A percentile compares a stretch with the other conserved stretches of the same genome.
These are phyloP conservation scores for Phalacrocorax carbo DNA, from an alignment of 2,113 vertebrate genomes.

Conservation along the genomic window DNA sequence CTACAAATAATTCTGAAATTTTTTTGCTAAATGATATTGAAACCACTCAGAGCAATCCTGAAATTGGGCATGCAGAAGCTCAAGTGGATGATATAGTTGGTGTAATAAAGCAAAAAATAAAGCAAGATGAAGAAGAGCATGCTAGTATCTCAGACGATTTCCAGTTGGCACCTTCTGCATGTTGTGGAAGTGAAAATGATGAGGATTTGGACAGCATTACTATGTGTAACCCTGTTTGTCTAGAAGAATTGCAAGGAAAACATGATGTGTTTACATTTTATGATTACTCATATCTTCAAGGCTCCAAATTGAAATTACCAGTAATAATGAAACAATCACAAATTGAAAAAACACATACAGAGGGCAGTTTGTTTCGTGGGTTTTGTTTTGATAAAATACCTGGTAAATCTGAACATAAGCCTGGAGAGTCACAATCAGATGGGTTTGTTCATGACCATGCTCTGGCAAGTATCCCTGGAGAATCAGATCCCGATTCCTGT, in stretches of 20 bases:
- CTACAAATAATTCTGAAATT: constrained; percentile 80
- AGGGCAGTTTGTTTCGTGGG: constrained; percentile 69
- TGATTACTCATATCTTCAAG: constrained; percentile 82
- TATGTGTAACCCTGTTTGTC: constrained; percentile 44
- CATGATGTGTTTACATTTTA: constrained; percentile 78
- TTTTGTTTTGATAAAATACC: constrained; percentile 81
- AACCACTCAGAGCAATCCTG: constrained; percentile 64
- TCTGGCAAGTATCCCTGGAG: constrained; percentile 52
- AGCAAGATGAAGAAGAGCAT: constrained; percentile 57
- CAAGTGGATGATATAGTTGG: constrained; percentile 56
- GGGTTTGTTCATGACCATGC: constrained; percentile 44
- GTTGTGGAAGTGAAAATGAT: constrained; percentile 66
- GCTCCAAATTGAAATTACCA: constrained; percentile 77
- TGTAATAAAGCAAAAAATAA: constrained; percentile 65
- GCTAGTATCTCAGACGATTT: constrained; percentile 59
- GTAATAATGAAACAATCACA: constrained; percentile 70
- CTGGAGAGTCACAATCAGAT: constrained; percentile 71
- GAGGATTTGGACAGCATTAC: constrained; percentile 65
- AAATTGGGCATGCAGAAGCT: constrained; percentile 58
- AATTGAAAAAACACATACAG: constrained; percentile 69
- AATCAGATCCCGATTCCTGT: constrained; percentile 49
- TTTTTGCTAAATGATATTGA: constrained; percentile 74
- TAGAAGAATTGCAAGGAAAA: constrained; percentile 74
- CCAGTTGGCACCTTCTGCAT: constrained; percentile 57
- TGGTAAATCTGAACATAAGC: constrained; percentile 74